Base-by-base conservation (phyloP, 2,888 invertebrate species). In the Neoscelio sp. region DNA sequence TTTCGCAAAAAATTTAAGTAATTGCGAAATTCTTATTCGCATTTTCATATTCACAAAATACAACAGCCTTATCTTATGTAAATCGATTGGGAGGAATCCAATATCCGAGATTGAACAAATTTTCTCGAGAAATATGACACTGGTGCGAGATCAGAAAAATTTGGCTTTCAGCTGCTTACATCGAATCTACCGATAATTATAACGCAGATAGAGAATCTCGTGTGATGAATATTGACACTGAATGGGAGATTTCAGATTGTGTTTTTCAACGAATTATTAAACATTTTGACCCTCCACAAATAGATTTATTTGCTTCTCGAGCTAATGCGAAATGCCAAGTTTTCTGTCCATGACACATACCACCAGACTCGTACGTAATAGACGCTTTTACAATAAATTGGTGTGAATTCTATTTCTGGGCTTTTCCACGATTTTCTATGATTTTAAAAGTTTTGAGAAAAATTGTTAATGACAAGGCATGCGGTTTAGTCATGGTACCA, bases 401-500 rank as follows among this genome's bases (percentile, higher is more conserved):
- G 80, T 50, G 30, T 28, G 35, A 44, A 1, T 35, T 23, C 17
- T 54, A 44, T 64, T 77, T 80, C 60, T 87, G 85, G 75, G 85
- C 86, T 0, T 86, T 85, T 42, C 85, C 86, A 1, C 85, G 84
- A 2, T 87, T 87, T 77, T 73, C 81, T 1, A 6, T 85, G 3
- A 80, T 87, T 33, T 46, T 80, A 10, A 82, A 74, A 75, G 64
- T 74, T 2, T 17, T 88, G 15, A 40, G 80, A 52, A 87, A 87
- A 74, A 84, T 87, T 35, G 79, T 81, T 13, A 26, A 42, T 4
- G 86, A 88, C 28, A 78, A 13, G 50, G 85, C 86, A 2, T 58
- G 65, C 28, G 85, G 85, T 1, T 83, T 85, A n/a, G n/a, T 87
- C 15, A 82, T 87, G 3, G 84, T 85, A 2, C 87, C 84, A 6